phyloP scores from a whole-genome alignment of 2,888 invertebrate genomes.

The Idaea straminata region DNA sequence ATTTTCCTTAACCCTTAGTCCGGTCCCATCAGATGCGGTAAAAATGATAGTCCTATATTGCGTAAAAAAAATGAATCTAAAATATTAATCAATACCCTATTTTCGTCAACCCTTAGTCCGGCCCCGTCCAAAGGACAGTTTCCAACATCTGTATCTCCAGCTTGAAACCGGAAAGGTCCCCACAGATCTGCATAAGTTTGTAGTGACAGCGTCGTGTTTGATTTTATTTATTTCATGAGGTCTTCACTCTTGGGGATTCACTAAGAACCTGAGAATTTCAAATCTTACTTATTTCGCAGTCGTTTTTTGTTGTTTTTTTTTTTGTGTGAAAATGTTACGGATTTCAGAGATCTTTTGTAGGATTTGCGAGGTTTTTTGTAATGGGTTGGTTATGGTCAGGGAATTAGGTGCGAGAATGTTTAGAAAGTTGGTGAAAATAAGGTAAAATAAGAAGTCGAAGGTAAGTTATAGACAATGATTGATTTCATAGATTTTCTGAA shows the following conservation, averaged over 20 bases:
- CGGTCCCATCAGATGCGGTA: neutral
- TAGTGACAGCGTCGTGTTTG: constrained; percentile 19
- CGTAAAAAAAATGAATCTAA: too few species aligned
- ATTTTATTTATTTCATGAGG: constrained; percentile 32
- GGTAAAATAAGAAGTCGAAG: neutral
- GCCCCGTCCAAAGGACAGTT: constrained; percentile 9
- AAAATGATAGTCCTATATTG: too few species aligned
- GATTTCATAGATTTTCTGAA: neutral
- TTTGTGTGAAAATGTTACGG: neutral
- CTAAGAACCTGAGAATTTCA: constrained; percentile 21
- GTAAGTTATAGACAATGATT: neutral
- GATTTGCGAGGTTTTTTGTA: neutral
- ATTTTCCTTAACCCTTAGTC: constrained; percentile 1
- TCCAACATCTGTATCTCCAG: constrained; percentile 1
- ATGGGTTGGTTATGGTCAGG: neutral
- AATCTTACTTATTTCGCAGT: neutral
- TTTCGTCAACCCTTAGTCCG: constrained; percentile 3
- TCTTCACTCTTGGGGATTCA: constrained; percentile 22
- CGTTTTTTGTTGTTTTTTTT: neutral
- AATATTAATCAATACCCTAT: neutral
- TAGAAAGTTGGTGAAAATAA: neutral
- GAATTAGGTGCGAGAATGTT: neutral
- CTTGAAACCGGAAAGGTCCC: constrained; percentile 20
- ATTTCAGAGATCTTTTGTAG: neutral
- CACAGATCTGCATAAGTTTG: constrained; percentile 33